Percentiles rank a stretch among this genome's conserved stretches.
These are phyloP conservation scores for Bicyclus anynana DNA, from an alignment of 1,140 invertebrate genomes.

Conservation along the genomic window DNA sequence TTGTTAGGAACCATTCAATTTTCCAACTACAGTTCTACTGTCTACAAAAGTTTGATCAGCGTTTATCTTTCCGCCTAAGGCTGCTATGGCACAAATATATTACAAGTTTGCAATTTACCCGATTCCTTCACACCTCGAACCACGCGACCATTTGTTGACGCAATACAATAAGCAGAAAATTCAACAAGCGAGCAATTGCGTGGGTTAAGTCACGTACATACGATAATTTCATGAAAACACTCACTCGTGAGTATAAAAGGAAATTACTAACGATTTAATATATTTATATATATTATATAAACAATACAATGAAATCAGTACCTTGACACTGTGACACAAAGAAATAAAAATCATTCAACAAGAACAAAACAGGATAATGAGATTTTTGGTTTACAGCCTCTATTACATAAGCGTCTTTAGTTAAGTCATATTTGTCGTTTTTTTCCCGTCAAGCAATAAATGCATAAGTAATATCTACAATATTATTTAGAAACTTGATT, in stretches of 20 bases:
- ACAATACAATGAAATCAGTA: background rate
- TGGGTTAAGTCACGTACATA: slow-evolving; percentile 34
- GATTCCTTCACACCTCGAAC: background rate
- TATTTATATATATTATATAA: background rate
- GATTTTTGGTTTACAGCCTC: too few species aligned
- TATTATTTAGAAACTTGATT: too few species aligned
- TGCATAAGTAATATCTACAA: too few species aligned
- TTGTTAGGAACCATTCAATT: too few species aligned
- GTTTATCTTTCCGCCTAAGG: background rate
- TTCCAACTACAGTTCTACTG: too few species aligned
- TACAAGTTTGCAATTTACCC: background rate
- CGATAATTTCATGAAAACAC: background rate
- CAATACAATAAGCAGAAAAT: slow-evolving; percentile 10
- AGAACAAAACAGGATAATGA: too few species aligned
- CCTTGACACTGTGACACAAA: background rate
- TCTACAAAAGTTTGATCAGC: background rate
- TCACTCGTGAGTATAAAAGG: background rate
- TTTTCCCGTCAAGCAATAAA: too few species aligned
- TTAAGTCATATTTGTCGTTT: too few species aligned
- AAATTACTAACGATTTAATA: too few species aligned
- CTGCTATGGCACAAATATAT: background rate
- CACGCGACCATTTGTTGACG: slow-evolving; percentile 7
- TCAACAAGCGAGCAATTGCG: slow-evolving; percentile 12
- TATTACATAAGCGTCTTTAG: too few species aligned
- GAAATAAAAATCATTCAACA: too few species aligned